phyloP scores from a whole-genome alignment of 2,113 vertebrate genomes.

The Nesoenas mayeri region DNA sequence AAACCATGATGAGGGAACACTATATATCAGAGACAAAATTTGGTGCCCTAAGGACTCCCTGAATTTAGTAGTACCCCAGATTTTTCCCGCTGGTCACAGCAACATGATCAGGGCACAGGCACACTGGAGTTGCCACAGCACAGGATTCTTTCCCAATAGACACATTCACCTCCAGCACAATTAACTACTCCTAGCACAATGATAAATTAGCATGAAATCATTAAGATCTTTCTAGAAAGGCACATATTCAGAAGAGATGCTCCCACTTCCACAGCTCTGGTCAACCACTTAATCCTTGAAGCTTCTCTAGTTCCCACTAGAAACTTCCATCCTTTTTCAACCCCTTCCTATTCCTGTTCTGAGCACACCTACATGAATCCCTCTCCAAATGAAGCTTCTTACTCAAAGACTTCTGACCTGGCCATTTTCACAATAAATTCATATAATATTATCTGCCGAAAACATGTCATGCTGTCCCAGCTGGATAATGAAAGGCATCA shows the following conservation, averaged over 20 bases:
- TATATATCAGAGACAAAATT: background rate
- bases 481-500: background rate
- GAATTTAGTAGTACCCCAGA: background rate
- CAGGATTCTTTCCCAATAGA: background rate
- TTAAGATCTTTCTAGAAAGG: background rate
- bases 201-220: background rate
- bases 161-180: background rate
- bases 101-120: background rate
- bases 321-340: background rate
- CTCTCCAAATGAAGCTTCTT: background rate
- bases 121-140: background rate
- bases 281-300: background rate
- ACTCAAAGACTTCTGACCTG: background rate
- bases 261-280: background rate
- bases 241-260: background rate
- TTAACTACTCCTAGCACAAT: background rate
- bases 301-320: background rate
- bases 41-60: background rate
- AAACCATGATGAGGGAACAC: background rate
- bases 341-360: background rate
- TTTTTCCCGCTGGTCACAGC: no score
- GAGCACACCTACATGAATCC: rapidly evolving
- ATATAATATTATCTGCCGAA: background rate
- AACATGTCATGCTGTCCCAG: background rate
- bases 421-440: background rate